Base-by-base conservation (phyloP, 35 echinoderm and acorn worm species). In the Lytechinus variegatus region DNA sequence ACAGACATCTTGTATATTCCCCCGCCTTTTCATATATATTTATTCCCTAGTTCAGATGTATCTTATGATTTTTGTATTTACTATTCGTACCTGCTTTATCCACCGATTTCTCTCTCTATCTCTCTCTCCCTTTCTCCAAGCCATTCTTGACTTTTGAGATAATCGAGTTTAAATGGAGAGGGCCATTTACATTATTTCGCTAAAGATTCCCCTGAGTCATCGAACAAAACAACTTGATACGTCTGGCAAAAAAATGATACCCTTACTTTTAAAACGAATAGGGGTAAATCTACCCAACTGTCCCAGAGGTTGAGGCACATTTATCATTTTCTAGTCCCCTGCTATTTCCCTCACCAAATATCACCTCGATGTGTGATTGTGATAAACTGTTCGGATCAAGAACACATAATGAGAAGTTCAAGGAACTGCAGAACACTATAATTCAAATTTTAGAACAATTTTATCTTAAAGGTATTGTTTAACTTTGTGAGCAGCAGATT, bases 161-260 rank as follows among this genome's bases (percentile, higher is more conserved):
- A 90, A 90, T 90, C 88, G 88, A 54, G 21, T 90, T 54, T 90
- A 90, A 90, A 90, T 90, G 29, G 88, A 44, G 29, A 44, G 29
- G 88, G 24, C 88, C 28, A 90, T 90, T 90, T 90, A 90, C 88
- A 44, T 52, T 52, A 90, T 90, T 90, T 90, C 88, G 52, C 88
- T 90, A 90, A 90, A 90, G 28, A 54, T 90, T 79, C 66, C 88
- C 88, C 27, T 52, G 52, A 51, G 88, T 33, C 28, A 21, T 14
- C 28, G 52, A 27, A 33, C 33, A 90, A 79, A 79, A 79, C 66
- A 79, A 79, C 66, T 79, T 79, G n/a, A 79, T 79, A 79, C 19
- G 66, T 90, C 88, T 54, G 28, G 29, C 28, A 9, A 33, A 90
- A 90, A 90, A 54, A 28, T 90, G 52, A 90, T 90, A 90, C 88